Evolutionary conservation across 2,888 invertebrate species (phyloP), one percentile per base, ranked within the genome.

Genomic region (Lycia hirtaria): DNA sequence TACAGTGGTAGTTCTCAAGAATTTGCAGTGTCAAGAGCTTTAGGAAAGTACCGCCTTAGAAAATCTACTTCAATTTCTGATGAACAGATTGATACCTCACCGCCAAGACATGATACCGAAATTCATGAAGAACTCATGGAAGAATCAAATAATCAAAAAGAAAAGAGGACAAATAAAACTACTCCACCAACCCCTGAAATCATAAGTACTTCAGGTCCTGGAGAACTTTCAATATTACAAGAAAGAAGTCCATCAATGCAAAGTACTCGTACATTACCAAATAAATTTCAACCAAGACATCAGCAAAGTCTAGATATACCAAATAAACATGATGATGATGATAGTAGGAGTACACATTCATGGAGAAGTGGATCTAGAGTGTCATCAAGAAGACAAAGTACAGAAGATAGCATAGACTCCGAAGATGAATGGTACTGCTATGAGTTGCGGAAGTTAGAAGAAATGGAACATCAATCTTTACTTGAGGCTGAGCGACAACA

Each of bases 401-500:
- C 97, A 0, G 98, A 98, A 87, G 97, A 97, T 71, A 97, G 97
- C 72, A 97, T 98, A 55, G 98, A 98, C 80, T 97, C 97, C 20
- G 98, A 98, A 85, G 98, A 98, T 76, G 97, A 98, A 81, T 98
- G 97, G 96, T 98, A 97, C 74, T 96, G 97, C 72, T 97, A 98
- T 79, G 97, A 98, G 78, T 83, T 97, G 55, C 92, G 96, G 52
- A 97, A 97, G 83, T 85, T 98, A 28, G 97, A 98, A 84, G 96
- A 97, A 84, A 93, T 97, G 85, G 97, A 97, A 81, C 93, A 95
- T 62, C 95, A 95, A 64, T 94, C 95, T 2, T 94, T 94, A 68
- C 69, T 95, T 54, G 95, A 96, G 70, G 79, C 90, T 33, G 94
- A 94, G 65, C 93, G 95, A 81, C 94, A 94, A 24, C 87, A 94